Base-by-base conservation (phyloP, 2,797 vertebrate genomes). In the Acanthiza pusilla region DNA sequence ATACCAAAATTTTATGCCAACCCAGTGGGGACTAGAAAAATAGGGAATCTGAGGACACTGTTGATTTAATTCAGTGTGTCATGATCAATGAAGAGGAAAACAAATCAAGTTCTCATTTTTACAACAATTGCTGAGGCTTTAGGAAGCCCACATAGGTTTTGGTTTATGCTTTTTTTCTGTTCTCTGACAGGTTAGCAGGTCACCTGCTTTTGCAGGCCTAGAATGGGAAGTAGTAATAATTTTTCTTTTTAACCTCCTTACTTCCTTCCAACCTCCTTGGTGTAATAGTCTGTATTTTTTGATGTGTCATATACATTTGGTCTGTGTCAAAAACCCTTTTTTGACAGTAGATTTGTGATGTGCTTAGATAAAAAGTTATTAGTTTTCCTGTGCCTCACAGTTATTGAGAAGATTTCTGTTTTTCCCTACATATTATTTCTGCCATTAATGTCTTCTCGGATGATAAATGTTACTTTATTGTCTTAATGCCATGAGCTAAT, bases 1-100 rank as follows among this genome's bases (percentile, higher is more conserved):
- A 25, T 80, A 70, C 27, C 27, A 27, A 91, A 83, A 34, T 75
- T 92, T 86, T 81, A 55, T 36, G 32, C 20, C 34, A 58, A 36
- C 34, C 43, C 90, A 48, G 20, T 2, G 16, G 50, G 48, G 50
- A 60, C 32, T 14, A 58, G 48, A 61, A 54, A 66, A 78, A 57
- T 53, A 38, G 55, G 23, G n/a, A 40, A 71, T 54, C 60, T 77
- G 72, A 92, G 65, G 85, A 79, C 51, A 73, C n/a, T 51, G 34
- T 51, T 94, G 92, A 80, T 88, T 92, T 96, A 91, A 91, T 65
- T 85, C 50, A 53, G 17, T 50, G 38, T 89, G 80, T 94, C 8
- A 0, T 76, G 68, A 75, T 92, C 94, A 93, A 7, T 76, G 84
- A 94, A 88, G 73, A 91, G 50, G 55, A 93, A 96, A 95, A 72